These are phyloP conservation scores for Holothuria leucospilota DNA, from an alignment of 53 echinoderm and acorn worm species.

Conservation along the genomic window DNA sequence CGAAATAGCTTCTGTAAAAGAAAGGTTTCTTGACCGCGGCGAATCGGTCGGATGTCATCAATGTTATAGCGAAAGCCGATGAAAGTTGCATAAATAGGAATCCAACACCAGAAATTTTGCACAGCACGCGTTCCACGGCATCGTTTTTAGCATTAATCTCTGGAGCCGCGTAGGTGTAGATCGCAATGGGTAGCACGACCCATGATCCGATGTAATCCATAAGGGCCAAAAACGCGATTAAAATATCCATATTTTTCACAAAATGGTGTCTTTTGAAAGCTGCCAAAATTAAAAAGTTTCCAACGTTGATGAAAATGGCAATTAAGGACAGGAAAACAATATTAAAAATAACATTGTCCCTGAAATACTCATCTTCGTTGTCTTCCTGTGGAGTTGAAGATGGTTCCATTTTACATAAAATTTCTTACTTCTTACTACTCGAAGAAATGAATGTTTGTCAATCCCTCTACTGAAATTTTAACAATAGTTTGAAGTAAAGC, in stretches of 20 bases:
- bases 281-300: slow-evolving; percentile 60
- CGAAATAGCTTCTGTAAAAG: slow-evolving; percentile 57
- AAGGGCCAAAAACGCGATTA: slow-evolving; percentile 69
- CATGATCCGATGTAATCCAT: slow-evolving; percentile 56
- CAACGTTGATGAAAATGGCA: slow-evolving; percentile 51
- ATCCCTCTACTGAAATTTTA: too few species aligned
- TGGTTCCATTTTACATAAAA: too few species aligned
- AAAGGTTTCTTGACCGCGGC: slow-evolving; percentile 73
- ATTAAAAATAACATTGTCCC: slow-evolving; percentile 15
- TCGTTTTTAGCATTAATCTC: neutral
- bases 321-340: neutral
- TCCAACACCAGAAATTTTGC: slow-evolving; percentile 39
- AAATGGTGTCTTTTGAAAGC: slow-evolving; percentile 57
- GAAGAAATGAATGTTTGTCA: too few species aligned
- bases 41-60: slow-evolving; percentile 76
- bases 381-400: too few species aligned
- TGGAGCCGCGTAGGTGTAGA: slow-evolving; percentile 46
- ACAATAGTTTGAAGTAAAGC: too few species aligned
- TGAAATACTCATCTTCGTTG: neutral
- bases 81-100: slow-evolving; percentile 51
- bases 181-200: slow-evolving; percentile 61
- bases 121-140: slow-evolving; percentile 12
- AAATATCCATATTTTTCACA: slow-evolving; percentile 67
- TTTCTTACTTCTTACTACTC: too few species aligned
- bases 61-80: slow-evolving; percentile 60